Percentiles rank a stretch among this genome's conserved stretches.
These are phyloP conservation scores for Anguilla rostrata DNA, from an alignment of 2,113 vertebrate genomes.

Conservation along the genomic window DNA sequence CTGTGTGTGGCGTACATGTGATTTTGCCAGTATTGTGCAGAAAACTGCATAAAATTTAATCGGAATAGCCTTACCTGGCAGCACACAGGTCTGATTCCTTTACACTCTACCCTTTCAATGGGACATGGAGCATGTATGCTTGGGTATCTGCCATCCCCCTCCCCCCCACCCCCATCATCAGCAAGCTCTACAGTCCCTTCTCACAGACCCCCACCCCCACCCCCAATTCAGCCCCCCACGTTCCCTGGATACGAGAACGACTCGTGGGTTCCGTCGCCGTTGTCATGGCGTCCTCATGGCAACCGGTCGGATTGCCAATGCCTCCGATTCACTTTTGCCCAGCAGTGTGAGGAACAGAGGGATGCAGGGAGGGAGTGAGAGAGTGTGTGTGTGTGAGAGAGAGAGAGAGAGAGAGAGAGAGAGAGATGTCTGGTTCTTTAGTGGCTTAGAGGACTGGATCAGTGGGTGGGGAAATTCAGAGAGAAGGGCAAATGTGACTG, in stretches of 20 bases:
- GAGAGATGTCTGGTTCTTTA: neutral
- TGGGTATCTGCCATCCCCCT: neutral
- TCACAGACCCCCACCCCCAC: neutral
- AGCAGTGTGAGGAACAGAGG: constrained; percentile 7
- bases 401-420: constrained; percentile 5
- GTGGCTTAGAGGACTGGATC: constrained; percentile 4
- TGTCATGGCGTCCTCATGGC: neutral
- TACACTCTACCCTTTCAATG: too few relatives aligned
- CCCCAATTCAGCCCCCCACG: neutral
- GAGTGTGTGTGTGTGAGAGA: neutral
- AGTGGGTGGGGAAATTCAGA: constrained; percentile 10
- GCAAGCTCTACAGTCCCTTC: neutral
- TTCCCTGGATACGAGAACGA: neutral
- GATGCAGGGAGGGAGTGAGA: neutral
- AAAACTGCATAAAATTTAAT: neutral
- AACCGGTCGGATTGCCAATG: neutral
- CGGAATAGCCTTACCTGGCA: too few relatives aligned
- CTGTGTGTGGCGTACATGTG: neutral
- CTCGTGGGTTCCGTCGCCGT: neutral
- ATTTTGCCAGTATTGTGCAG: neutral
- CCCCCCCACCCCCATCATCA: neutral
- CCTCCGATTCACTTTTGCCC: constrained; percentile 27
- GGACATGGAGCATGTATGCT: neutral
- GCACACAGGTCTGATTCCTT: neutral
- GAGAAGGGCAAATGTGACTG: constrained; percentile 14